Evolutionary conservation across 2,113 vertebrate genomes (phyloP), one percentile per base, ranked within the genome.

Genomic region (Cheirogaleus medius): DNA sequence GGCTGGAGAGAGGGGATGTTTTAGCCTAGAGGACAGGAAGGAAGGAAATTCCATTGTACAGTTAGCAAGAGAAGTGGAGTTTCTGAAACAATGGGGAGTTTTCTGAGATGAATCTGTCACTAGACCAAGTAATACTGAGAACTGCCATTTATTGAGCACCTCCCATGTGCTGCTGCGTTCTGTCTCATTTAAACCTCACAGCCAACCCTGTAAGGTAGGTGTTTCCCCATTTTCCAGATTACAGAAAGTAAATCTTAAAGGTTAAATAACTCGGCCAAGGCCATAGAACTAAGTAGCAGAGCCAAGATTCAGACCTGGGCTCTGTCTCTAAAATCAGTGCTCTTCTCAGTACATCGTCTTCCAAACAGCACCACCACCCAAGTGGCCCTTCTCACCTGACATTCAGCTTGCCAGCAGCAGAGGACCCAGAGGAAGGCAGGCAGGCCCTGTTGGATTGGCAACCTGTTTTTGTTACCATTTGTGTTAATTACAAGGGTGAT

Each of bases 31-130:
- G 66, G 23, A 25, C 15, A 86, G 85, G 69, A 56, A 91, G 90
- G 74, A 97, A 84, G 76, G 93, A 96, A 84, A 82, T 93, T 23
- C 96, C 86, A 73, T 20, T 44, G 17, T 74, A 9, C 17, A 71
- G 87, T 52, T 42, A 95, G 52, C 80, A 66, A 32, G 20, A 77
- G 1, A 34, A 52, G 27, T 49, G 11, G 80, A 17, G 32, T 77
- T 92, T 64, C 76, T n/a, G 15, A n/a, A 21, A 66, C n/a, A n/a
- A 66, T 25, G 49, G 29, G 74, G 96, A 78, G 47, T 91, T 63
- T 69, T 82, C 87, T 39, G 63, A 76, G 64, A 42, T 34, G 34
- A 80, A 18, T 52, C 63, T 37, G 66, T 76, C 10, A 6, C 34
- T 64, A 42, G 52, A 58, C 52, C 54, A 25, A 80, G 44, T 66